phyloP scores from a whole-genome alignment of 1,140 invertebrate species.

The Calosoma granatense region DNA sequence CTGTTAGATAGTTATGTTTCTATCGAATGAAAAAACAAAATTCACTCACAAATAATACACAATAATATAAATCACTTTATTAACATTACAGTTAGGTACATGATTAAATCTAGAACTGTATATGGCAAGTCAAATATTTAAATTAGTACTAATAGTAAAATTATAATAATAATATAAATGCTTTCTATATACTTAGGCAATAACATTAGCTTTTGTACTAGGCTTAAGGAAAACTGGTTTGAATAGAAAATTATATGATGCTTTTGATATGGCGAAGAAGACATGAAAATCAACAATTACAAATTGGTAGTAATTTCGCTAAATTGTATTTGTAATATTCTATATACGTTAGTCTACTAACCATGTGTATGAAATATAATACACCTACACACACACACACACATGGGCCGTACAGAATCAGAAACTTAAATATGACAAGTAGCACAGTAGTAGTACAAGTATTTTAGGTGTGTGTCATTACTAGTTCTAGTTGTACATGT shows the following conservation, averaged over 20 bases:
- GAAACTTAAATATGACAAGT: no score
- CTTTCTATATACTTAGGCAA: conserved; percentile 3
- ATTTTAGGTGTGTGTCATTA: no score
- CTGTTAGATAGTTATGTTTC: no score
- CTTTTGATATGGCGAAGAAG: neutral
- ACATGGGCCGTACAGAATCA: no score
- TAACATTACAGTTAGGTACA: conserved; percentile 8
- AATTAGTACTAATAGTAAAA: neutral
- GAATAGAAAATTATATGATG: conserved; percentile 3
- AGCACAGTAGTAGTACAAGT: no score
- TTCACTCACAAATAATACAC: conserved; percentile 5
- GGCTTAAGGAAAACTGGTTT: conserved; percentile 6
- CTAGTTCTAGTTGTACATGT: no score
- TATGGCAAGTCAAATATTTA: conserved; percentile 1
- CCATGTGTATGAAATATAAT: no score
- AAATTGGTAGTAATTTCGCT: no score
- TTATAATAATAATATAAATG: neutral
- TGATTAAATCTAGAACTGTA: conserved; percentile 1
- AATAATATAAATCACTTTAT: conserved; percentile 9
- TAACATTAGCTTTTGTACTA: conserved; percentile 9
- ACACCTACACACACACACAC: no score
- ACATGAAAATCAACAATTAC: no score
- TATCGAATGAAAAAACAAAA: neutral
- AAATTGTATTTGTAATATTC: no score
- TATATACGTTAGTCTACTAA: no score